Percentiles rank a stretch among this genome's conserved stretches.
phyloP scores from a whole-genome alignment of 2,113 vertebrate species.

The Lagenorhynchus albirostris region DNA sequence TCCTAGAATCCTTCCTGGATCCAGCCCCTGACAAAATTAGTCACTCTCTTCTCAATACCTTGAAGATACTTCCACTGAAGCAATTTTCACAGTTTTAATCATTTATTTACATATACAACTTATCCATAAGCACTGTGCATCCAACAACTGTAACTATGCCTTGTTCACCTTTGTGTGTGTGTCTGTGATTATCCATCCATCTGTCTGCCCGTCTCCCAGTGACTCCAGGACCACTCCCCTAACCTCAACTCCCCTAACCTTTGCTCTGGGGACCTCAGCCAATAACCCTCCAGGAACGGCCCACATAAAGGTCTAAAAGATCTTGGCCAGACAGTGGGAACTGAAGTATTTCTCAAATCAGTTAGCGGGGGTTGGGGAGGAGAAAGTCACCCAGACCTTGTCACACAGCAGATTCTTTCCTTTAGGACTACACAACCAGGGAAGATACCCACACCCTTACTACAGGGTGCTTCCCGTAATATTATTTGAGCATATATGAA shows the following conservation, averaged over 20 bases:
- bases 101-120: background rate
- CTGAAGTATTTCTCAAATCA: background rate
- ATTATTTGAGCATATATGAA: fast-evolving
- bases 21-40: background rate
- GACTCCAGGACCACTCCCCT: background rate
- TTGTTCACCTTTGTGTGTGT: background rate
- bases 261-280: background rate
- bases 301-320: background rate
- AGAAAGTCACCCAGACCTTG: background rate
- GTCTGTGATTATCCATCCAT: background rate
- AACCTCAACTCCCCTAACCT: background rate
- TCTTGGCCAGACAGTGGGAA: background rate
- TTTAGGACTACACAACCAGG: background rate
- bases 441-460: fast-evolving
- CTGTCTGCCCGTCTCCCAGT: background rate
- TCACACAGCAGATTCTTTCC: background rate
- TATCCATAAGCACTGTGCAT: background rate
- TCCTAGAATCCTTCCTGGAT: background rate
- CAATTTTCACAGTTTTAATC: background rate
- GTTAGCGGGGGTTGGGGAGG: background rate
- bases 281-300: background rate
- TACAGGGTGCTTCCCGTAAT: background rate
- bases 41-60: background rate
- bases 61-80: background rate
- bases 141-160: background rate